A percentile compares a stretch with the other conserved stretches of the same genome.
These are phyloP conservation scores for Xanthorhoe spadicearia DNA, from an alignment of 2,888 invertebrate species.

Conservation along the genomic window DNA sequence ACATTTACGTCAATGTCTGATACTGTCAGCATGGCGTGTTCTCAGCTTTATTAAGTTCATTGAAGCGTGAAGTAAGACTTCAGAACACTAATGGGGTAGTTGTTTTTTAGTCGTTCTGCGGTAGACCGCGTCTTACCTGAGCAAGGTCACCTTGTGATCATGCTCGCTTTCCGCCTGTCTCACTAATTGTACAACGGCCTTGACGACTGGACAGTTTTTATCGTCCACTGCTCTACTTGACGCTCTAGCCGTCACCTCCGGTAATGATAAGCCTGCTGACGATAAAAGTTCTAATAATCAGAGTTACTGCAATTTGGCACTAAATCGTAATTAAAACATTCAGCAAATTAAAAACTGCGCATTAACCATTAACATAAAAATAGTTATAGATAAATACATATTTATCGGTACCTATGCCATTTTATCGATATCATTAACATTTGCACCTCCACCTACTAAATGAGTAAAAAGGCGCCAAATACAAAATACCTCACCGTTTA, in stretches of 20 bases:
- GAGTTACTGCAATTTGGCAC: conserved; percentile 36
- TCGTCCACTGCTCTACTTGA: conserved; percentile 54
- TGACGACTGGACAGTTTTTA: conserved; percentile 63
- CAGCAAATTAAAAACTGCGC: background rate
- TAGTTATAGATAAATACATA: background rate
- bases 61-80: conserved; percentile 59
- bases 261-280: conserved; percentile 41
- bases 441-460: conserved; percentile 14
- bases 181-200: conserved; percentile 59
- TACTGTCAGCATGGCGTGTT: conserved; percentile 5
- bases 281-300: conserved; percentile 35
- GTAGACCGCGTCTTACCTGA: conserved; percentile 67
- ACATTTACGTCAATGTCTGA: conserved; percentile 12
- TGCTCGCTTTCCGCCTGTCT: conserved; percentile 64
- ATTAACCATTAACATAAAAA: conserved; percentile 6
- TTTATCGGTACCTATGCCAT: conserved; percentile 5
- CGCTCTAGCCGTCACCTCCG: conserved; percentile 44
- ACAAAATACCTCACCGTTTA: conserved; percentile 47
- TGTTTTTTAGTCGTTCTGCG: conserved; percentile 64
- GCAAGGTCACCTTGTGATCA: conserved; percentile 67
- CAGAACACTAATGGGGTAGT: conserved; percentile 54
- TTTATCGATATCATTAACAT: conserved; percentile 19
- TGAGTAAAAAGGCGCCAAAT: conserved; percentile 45
- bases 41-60: conserved; percentile 40
- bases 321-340: conserved; percentile 13